A percentile compares a stretch with the other conserved stretches of the same genome.
These are phyloP conservation scores for Mantis religiosa DNA, from an alignment of 2,888 invertebrate genomes.

Conservation along the genomic window DNA sequence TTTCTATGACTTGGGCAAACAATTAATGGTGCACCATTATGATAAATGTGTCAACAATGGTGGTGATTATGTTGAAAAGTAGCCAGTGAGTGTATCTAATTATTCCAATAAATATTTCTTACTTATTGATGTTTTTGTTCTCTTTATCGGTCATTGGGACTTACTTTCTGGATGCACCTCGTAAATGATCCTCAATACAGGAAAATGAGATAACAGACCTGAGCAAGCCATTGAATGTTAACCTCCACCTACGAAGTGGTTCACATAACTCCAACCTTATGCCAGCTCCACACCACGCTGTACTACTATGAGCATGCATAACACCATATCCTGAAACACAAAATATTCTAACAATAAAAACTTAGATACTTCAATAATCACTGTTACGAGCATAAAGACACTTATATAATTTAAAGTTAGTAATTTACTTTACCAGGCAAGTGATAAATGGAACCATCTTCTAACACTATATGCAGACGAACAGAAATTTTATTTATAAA, in stretches of 20 bases:
- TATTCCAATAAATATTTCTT: too few species aligned
- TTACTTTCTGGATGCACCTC: too few species aligned
- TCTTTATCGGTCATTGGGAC: too few species aligned
- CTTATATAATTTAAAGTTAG: background rate
- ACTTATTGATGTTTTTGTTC: too few species aligned
- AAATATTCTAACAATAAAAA: background rate
- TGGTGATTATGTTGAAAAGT: too few species aligned
- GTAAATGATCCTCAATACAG: background rate
- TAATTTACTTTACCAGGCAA: constrained; percentile 42
- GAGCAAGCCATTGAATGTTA: constrained; percentile 60
- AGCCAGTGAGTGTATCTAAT: too few species aligned
- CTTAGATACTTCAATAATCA: background rate
- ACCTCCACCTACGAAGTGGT: constrained; percentile 56
- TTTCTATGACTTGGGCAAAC: too few species aligned
- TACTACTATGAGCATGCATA: constrained; percentile 44
- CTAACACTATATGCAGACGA: constrained; percentile 48
- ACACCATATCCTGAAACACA: background rate
- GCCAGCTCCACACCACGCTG: constrained; percentile 56
- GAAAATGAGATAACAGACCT: background rate
- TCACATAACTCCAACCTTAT: constrained; percentile 60
- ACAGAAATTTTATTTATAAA: constrained; percentile 53
- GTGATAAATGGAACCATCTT: constrained; percentile 46
- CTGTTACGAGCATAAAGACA: background rate
- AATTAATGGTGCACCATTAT: too few species aligned
- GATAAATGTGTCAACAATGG: too few species aligned